Evolutionary conservation across 2,888 invertebrate genomes (phyloP).

Genomic region (Acrobasis consociella): DNA sequence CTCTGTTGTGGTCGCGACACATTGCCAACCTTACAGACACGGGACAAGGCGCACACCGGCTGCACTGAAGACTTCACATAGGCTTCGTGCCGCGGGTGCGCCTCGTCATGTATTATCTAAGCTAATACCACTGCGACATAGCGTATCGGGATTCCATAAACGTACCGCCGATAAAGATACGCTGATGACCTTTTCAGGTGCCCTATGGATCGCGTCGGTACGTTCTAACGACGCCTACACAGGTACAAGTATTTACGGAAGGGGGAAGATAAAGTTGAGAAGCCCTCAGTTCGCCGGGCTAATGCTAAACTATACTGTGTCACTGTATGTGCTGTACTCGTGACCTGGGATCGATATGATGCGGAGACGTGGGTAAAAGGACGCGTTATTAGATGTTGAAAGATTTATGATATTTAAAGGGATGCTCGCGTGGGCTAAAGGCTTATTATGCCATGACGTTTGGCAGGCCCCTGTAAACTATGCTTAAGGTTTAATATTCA

Average conservation of each 20-base stretch:
- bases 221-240: slow-evolving; percentile 26
- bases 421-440: neutral
- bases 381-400: slow-evolving; percentile 3
- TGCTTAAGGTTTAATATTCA: neutral
- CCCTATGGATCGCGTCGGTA: slow-evolving; percentile 27
- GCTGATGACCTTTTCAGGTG: slow-evolving; percentile 39
- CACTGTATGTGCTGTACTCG: neutral
- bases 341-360: slow-evolving; percentile 7
- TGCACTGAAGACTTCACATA: neutral
- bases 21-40: slow-evolving; percentile 22
- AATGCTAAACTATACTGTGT: slow-evolving; percentile 11
- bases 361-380: neutral
- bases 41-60: slow-evolving; percentile 8
- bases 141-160: slow-evolving; percentile 36
- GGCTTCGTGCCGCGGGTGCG: slow-evolving; percentile 20
- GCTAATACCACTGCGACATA: slow-evolving; percentile 23
- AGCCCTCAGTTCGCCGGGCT: neutral
- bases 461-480: neutral
- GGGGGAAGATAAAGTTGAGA: slow-evolving; percentile 12
- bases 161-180: slow-evolving; percentile 40
- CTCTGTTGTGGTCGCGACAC: slow-evolving; percentile 4
- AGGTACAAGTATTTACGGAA: slow-evolving; percentile 10
- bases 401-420: slow-evolving; percentile 2
- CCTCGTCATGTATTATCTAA: slow-evolving; percentile 30
- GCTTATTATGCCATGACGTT: neutral